phyloP scores from a whole-genome alignment of 2,888 invertebrate genomes.

The Athalia circularis region DNA sequence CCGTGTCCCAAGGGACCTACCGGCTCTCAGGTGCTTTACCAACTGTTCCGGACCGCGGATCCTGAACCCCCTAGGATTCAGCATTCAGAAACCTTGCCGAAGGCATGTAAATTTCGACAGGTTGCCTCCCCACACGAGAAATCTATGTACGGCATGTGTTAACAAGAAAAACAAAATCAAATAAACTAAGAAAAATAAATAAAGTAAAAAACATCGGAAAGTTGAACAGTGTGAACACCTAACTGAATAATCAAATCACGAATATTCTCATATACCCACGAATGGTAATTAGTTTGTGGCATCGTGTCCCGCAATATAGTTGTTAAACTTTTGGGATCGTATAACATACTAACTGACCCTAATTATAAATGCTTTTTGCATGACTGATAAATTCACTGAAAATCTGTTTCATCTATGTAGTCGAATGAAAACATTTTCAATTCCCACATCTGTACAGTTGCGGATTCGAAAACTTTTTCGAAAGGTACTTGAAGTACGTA shows the following conservation, averaged over 20 bases:
- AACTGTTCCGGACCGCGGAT: slow-evolving; percentile 34
- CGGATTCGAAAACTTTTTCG: too few species aligned
- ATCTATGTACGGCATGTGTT: too few species aligned
- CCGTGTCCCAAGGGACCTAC: slow-evolving; percentile 34
- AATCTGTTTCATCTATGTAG: background rate
- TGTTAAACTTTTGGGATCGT: slow-evolving; percentile 8
- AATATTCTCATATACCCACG: slow-evolving; percentile 6
- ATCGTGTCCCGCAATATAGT: slow-evolving; percentile 6
- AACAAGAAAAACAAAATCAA: too few species aligned
- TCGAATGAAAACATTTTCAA: slow-evolving; percentile 28
- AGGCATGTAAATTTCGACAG: too few species aligned
- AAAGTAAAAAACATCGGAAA: background rate
- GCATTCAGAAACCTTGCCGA: background rate
- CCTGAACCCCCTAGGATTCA: slow-evolving; percentile 11
- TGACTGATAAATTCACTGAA: slow-evolving; percentile 2
- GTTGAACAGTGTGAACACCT: background rate
- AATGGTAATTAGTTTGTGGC: slow-evolving; percentile 9
- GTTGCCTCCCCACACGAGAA: too few species aligned
- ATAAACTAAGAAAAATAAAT: background rate
- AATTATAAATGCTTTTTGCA: background rate
- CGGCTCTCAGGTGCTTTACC: slow-evolving; percentile 30
- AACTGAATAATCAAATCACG: slow-evolving; percentile 1
- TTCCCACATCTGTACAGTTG: background rate
- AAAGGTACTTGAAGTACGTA: too few species aligned
- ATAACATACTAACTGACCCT: background rate